phyloP scores from a whole-genome alignment of 1,140 invertebrate species.

The Limonius californicus region DNA sequence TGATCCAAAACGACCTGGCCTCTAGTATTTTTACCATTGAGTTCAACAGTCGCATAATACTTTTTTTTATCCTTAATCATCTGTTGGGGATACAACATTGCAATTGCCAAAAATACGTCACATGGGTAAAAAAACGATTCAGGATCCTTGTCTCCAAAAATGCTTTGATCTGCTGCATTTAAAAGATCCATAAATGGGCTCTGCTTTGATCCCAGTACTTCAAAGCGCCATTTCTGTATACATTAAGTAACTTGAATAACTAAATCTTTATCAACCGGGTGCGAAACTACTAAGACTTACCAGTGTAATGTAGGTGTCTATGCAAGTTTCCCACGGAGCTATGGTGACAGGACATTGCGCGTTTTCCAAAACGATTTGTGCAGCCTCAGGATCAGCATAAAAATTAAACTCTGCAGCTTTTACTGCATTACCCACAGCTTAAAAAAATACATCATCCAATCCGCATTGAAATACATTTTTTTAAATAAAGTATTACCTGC shows the following conservation, averaged over 20 bases:
- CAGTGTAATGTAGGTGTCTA: not conserved
- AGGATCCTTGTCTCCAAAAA: not conserved
- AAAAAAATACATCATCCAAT: not conserved
- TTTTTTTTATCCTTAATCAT: not conserved
- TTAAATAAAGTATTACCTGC: conserved; percentile 49
- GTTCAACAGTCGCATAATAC: conserved; percentile 17
- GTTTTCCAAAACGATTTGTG: conserved; percentile 61
- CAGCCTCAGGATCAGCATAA: conserved; percentile 72
- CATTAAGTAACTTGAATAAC: too few relatives aligned
- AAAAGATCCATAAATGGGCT: conserved; percentile 3
- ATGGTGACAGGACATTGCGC: conserved; percentile 56
- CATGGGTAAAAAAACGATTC: conserved; percentile 8
- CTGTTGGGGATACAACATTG: conserved; percentile 16
- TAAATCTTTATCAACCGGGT: too few relatives aligned
- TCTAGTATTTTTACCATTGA: conserved; percentile 18
- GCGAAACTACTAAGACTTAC: not conserved
- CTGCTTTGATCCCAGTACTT: not conserved
- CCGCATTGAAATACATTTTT: too few relatives aligned
- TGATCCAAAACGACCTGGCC: conserved; percentile 21
- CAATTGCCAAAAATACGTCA: conserved; percentile 12
- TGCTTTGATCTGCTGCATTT: conserved; percentile 11
- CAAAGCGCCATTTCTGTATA: conserved; percentile 15
- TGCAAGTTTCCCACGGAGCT: conserved; percentile 59
- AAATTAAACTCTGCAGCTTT: conserved; percentile 78
- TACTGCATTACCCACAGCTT: conserved; percentile 58